Evolutionary conservation across 2,113 vertebrate genomes (phyloP).

Genomic region (Gulo gulo): DNA sequence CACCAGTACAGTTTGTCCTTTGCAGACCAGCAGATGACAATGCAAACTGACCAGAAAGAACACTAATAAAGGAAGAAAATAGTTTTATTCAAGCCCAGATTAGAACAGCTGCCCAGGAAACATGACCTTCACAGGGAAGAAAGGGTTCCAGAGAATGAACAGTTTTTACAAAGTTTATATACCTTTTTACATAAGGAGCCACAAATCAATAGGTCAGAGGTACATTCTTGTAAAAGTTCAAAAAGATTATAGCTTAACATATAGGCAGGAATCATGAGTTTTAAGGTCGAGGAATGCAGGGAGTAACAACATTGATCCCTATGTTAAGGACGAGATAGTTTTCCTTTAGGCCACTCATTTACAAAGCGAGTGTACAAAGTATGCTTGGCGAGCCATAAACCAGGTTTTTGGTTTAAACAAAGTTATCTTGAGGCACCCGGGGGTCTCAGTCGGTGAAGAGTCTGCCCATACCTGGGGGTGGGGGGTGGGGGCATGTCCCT

Average conservation of each 20-base stretch:
- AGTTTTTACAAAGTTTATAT: neutral
- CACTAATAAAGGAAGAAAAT: neutral
- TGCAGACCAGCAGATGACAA: neutral
- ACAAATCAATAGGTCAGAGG: neutral
- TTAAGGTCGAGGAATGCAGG: neutral
- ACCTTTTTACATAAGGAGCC: neutral
- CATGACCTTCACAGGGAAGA: neutral
- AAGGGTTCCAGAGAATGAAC: neutral
- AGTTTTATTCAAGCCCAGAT: neutral
- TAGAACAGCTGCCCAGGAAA: neutral
- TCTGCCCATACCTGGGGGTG: no score
- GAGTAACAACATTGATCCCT: neutral
- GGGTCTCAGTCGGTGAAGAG: no score
- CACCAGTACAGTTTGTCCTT: fast-evolving
- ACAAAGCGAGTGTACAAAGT: neutral
- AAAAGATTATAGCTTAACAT: neutral
- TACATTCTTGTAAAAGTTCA: neutral
- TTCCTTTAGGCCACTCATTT: neutral
- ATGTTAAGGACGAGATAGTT: neutral
- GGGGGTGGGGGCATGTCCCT: neutral
- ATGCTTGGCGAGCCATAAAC: neutral
- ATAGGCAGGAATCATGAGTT: neutral
- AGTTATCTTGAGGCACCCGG: neutral
- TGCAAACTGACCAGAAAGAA: neutral
- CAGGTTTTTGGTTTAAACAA: neutral